Conservation (phyloP, 2,888 invertebrate species). For the Erannis defoliaria region DNA sequence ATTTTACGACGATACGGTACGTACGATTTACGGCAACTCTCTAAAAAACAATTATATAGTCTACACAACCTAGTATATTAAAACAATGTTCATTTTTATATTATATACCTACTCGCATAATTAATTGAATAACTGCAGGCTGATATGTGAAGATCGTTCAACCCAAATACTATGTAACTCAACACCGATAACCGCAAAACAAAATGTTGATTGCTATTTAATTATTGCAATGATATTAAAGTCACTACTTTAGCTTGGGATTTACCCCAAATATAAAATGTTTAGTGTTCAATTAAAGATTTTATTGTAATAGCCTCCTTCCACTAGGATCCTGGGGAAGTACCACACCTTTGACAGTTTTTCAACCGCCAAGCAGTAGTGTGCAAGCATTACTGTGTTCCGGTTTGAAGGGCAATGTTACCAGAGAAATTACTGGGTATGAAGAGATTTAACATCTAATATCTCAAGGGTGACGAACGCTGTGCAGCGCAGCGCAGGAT, state of each 20-base stretch:
- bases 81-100: not conserved
- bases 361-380: no score
- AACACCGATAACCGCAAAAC: conserved; percentile 40
- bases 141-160: conserved; percentile 38
- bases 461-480: no score
- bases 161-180: conserved; percentile 41
- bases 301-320: not conserved
- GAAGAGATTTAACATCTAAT: no score
- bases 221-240: not conserved
- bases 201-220: conserved; percentile 39
- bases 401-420: no score
- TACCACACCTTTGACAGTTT: no score
- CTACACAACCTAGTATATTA: not conserved
- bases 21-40: no score
- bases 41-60: no score
- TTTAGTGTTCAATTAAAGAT: not conserved
- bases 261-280: not conserved
- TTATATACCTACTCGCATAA: not conserved
- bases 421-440: no score
- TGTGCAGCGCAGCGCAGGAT: no score
- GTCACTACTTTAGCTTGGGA: not conserved
- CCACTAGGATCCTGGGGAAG: no score
- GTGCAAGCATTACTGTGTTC: no score
- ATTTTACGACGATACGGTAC: no score
- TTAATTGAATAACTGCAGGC: conserved; percentile 15